A percentile compares a stretch with the other conserved stretches of the same genome.
Conservation (phyloP, 2,113 vertebrate genomes). For the Eublepharis macularius region DNA sequence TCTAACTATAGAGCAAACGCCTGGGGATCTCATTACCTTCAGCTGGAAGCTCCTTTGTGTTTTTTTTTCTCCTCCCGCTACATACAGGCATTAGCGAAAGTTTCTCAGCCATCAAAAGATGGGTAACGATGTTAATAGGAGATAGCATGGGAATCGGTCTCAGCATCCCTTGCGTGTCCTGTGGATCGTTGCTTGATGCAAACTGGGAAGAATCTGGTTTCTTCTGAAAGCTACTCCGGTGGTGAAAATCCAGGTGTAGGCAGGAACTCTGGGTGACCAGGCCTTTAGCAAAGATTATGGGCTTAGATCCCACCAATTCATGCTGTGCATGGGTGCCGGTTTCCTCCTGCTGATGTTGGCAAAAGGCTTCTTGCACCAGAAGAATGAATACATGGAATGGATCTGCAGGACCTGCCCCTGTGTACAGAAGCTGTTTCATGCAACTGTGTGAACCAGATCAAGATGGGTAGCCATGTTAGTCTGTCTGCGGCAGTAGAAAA, state of each 20-base stretch:
- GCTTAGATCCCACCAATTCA: too few relatives aligned
- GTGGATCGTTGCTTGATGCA: not conserved
- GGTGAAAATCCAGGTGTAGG: not conserved
- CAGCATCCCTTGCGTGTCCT: not conserved
- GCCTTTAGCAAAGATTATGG: not conserved
- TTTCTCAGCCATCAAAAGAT: not conserved
- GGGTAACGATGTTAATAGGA: not conserved
- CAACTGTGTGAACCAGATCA: too few relatives aligned
- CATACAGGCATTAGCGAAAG: not conserved
- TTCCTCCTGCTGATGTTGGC: too few relatives aligned
- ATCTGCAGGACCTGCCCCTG: too few relatives aligned
- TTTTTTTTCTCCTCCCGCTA: too few relatives aligned
- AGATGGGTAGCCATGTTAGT: too few relatives aligned
- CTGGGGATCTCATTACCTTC: slow-evolving; percentile 24
- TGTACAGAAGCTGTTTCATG: too few relatives aligned
- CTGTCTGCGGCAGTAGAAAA: too few relatives aligned
- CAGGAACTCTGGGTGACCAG: not conserved
- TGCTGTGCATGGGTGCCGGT: too few relatives aligned
- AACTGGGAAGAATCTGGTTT: not conserved
- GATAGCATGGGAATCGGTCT: not conserved
- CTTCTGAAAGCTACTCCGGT: not conserved
- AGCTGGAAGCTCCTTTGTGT: not conserved
- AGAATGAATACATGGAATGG: too few relatives aligned
- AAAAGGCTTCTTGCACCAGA: too few relatives aligned
- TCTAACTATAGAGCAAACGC: not conserved